Evolutionary conservation across 2,888 invertebrate genomes (phyloP).

Genomic region (Philonicus albiceps): DNA sequence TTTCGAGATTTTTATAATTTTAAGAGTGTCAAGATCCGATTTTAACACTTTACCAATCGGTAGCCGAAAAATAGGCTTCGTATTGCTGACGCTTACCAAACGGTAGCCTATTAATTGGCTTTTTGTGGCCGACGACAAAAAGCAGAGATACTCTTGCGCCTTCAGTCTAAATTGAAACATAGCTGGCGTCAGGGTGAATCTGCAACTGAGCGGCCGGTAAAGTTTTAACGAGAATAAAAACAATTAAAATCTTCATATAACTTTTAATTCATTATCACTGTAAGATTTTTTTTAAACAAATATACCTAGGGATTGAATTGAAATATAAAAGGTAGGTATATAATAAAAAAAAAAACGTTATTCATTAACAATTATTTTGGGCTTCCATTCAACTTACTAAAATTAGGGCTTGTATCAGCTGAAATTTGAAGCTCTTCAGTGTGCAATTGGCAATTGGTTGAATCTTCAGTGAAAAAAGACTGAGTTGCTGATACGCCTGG

Average conservation of each 20-base stretch:
- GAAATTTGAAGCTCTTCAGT: not conserved
- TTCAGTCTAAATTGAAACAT: no score
- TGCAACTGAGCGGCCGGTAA: no score
- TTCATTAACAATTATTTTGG: not conserved
- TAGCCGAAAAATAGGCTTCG: no score
- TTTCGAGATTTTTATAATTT: no score
- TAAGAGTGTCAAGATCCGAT: no score
- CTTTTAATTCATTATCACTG: not conserved
- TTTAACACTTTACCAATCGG: no score
- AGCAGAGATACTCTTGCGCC: no score
- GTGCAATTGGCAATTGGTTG: not conserved
- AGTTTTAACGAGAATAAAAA: not conserved
- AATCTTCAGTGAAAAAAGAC: not conserved
- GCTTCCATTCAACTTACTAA: not conserved
- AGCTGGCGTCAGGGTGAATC: no score
- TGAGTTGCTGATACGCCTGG: not conserved
- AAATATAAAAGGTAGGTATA: not conserved
- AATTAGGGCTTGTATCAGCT: not conserved
- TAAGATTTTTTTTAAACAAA: not conserved
- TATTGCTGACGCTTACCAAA: no score
- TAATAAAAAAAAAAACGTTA: no score
- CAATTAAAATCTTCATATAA: not conserved
- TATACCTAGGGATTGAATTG: not conserved
- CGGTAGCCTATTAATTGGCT: no score
- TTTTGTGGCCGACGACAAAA: no score